A percentile compares a stretch with the other conserved stretches of the same genome.
phyloP scores from a whole-genome alignment of 2,797 vertebrate species.

The Semaprochilodus insignis region DNA sequence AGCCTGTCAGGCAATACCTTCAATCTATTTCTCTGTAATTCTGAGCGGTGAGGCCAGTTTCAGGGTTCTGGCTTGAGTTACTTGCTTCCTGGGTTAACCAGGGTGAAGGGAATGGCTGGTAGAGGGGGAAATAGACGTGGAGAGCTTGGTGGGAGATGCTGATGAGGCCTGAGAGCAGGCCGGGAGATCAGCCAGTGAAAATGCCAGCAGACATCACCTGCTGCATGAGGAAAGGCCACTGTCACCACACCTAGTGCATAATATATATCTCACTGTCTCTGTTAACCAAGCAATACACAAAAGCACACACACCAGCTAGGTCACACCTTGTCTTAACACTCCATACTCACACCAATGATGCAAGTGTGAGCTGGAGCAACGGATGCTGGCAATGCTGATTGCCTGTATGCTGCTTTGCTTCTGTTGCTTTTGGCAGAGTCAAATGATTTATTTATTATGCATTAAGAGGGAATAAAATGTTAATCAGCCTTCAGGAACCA shows the following conservation, averaged over 20 bases:
- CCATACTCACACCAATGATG: neutral
- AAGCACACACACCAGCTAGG: constrained; percentile 6
- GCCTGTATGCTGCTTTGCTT: neutral
- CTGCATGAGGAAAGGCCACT: constrained; percentile 48
- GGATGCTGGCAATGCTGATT: neutral
- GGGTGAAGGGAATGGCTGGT: neutral
- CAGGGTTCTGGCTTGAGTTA: neutral
- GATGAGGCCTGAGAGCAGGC: constrained; percentile 54
- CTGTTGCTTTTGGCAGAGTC: too few relatives aligned
- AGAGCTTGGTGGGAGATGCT: constrained; percentile 48
- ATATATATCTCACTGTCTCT: constrained; percentile 27
- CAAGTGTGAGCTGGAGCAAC: neutral
- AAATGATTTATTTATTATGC: too few relatives aligned
- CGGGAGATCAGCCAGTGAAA: constrained; percentile 51
- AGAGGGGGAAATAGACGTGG: neutral
- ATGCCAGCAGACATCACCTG: constrained; percentile 58
- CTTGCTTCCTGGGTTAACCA: neutral
- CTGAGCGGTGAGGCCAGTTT: neutral
- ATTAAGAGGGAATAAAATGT: too few relatives aligned
- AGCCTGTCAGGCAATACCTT: constrained; percentile 1
- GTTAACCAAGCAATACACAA: constrained; percentile 4
- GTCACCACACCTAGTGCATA: constrained; percentile 38
- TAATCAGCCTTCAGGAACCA: too few relatives aligned
- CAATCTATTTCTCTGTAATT: neutral
- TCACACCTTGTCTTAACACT: neutral